Evolutionary conservation across 1,140 invertebrate species (phyloP).

Genomic region (Drosophila pachea): DNA sequence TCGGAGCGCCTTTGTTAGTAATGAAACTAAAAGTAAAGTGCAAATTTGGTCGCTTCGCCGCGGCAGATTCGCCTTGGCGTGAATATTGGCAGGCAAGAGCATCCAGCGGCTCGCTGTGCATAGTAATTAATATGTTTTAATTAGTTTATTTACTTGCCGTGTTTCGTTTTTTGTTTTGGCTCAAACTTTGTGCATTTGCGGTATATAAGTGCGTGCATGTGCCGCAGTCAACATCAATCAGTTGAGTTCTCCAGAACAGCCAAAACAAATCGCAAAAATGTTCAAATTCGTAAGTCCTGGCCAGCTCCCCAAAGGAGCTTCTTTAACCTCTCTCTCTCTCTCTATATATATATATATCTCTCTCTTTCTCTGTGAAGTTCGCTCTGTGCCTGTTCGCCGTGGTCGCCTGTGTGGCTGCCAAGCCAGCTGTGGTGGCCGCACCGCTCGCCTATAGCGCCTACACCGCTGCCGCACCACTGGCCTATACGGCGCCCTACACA

Average conservation of each 20-base stretch:
- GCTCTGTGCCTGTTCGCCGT: slow-evolving; percentile 75
- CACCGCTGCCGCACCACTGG: slow-evolving; percentile 71
- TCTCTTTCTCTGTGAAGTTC: slow-evolving; percentile 38
- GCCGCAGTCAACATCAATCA: slow-evolving; percentile 63
- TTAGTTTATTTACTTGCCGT: neutral
- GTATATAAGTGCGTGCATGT: slow-evolving; percentile 54
- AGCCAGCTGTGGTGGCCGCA: slow-evolving; percentile 64
- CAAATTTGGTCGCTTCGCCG: slow-evolving; percentile 28
- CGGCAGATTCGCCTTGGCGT: slow-evolving; percentile 65
- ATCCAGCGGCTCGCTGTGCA: slow-evolving; percentile 44
- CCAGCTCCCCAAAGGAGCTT: neutral
- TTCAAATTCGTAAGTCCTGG: slow-evolving; percentile 73
- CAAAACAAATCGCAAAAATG: slow-evolving; percentile 50
- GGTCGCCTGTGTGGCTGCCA: slow-evolving; percentile 73
- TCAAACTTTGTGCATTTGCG: slow-evolving; percentile 19
- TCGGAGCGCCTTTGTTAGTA: neutral
- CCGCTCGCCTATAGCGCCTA: slow-evolving; percentile 80
- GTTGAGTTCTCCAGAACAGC: slow-evolving; percentile 59
- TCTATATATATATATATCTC: no score
- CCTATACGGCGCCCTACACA: slow-evolving; percentile 51
- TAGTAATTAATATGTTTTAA: slow-evolving; percentile 42
- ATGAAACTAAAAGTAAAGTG: slow-evolving; percentile 71
- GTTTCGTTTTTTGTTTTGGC: slow-evolving; percentile 37
- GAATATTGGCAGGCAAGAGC: slow-evolving; percentile 40
- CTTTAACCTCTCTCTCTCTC: no score